Evolutionary conservation across 2,113 vertebrate species (phyloP), one percentile per base, ranked within the genome.

Genomic region (Pipa parva): DNA sequence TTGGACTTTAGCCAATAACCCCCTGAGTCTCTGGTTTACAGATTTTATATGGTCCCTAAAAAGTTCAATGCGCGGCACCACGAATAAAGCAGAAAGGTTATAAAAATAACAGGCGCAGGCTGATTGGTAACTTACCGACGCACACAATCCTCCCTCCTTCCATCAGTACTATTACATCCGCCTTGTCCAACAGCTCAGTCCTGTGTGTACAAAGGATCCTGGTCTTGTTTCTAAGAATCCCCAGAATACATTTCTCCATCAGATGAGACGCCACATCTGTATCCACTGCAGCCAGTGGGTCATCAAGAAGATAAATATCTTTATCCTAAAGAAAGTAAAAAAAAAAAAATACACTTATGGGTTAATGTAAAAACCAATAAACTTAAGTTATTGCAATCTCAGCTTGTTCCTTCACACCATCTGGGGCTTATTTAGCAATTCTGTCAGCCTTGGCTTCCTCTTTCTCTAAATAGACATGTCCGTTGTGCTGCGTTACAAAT

Each of bases 191-290:
- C 79, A 93, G 88, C 81, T 98, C 95, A 0, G 85, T 82, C 31
- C 95, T 92, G 75, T 99, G 97, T 0, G 95, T 99, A 76, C 94
- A 98, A 25, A 99, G 91, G 76, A 99, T 88, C 72, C 94, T 86
- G 50, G 97, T 99, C 74, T 90, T 95, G 59, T 84, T 75, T 57
- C 73, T 75, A 48, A 99, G 91, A 66, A 91, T 67, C 73, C 91
- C 93, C 2, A 94, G 61, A 74, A 99, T 85, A 75, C 97, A 99
- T 64, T 84, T 91, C 71, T 77, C 82, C 85, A 98, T 88, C n/a
- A 99, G 91, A 76, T 97, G 95, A 25, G 78, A 80, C 5, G 97
- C 96, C 73, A 99, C 95, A 0, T 96, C 88, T 8, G 87, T 74
- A 72, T 98, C 97, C 2, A 99, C 97, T 1, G 97, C 94, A 17